These are phyloP conservation scores for Coecobrya sp. DNA, from an alignment of 2,888 invertebrate genomes.

Conservation along the genomic window DNA sequence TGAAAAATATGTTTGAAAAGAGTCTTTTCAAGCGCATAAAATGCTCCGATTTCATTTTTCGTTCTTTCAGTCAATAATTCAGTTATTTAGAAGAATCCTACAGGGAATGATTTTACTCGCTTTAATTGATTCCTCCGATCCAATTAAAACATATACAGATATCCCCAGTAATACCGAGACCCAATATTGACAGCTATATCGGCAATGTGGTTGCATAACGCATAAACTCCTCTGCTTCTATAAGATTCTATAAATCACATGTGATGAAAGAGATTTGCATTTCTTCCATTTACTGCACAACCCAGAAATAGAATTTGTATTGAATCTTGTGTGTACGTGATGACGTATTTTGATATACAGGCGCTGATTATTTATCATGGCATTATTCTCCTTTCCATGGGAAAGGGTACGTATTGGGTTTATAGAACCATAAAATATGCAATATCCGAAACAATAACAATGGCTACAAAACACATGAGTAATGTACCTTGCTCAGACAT, in stretches of 20 bases:
- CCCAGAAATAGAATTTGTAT: not conserved
- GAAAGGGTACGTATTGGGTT: not conserved
- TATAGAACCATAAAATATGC: constrained; percentile 6
- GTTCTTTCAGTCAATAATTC: not conserved
- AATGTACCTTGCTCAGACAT: too few species aligned
- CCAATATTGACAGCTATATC: too few species aligned
- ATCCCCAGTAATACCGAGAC: too few species aligned
- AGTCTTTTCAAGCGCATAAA: too few species aligned
- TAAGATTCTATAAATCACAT: not conserved
- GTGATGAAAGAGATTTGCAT: not conserved
- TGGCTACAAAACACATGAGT: not conserved
- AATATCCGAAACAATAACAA: constrained; percentile 23
- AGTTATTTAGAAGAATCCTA: not conserved
- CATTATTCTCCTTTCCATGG: not conserved
- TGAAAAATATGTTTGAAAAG: not conserved
- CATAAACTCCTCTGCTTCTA: too few species aligned
- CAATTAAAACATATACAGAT: not conserved
- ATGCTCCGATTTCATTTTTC: not conserved
- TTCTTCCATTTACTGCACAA: not conserved
- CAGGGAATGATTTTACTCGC: not conserved
- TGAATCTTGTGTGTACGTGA: not conserved
- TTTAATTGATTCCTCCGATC: constrained; percentile 21
- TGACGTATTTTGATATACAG: not conserved
- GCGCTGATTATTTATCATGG: not conserved
- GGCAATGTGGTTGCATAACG: too few species aligned